Percentiles rank a stretch among this genome's conserved stretches.
phyloP scores from a whole-genome alignment of 1,140 invertebrate species.

The Cheumatopsyche charites region DNA sequence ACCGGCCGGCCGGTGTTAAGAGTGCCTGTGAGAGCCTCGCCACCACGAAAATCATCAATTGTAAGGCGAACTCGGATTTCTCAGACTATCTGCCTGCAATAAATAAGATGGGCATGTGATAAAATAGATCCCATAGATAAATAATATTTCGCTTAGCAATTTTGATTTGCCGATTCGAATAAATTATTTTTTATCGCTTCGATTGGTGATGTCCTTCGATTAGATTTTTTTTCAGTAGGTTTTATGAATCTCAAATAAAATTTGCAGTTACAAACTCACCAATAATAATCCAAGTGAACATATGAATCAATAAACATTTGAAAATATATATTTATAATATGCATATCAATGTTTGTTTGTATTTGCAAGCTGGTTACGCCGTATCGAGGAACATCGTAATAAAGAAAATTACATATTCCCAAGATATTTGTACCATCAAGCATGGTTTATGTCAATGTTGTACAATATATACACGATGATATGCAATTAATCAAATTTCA shows the following conservation, averaged over 20 bases:
- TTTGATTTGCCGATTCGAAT: neutral
- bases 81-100: neutral
- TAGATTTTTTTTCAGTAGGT: too few relatives aligned
- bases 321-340: too few relatives aligned
- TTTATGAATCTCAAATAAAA: too few relatives aligned
- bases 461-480: too few relatives aligned
- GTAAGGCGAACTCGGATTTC: conserved; percentile 2
- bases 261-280: too few relatives aligned
- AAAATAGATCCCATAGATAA: neutral
- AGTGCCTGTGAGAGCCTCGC: conserved; percentile 2
- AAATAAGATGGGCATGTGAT: conserved; percentile 9
- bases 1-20: conserved; percentile 34
- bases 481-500: too few relatives aligned
- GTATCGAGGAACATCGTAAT: neutral
- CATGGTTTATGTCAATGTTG: too few relatives aligned
- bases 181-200: neutral
- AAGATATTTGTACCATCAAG: conserved; percentile 2
- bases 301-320: too few relatives aligned
- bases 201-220: neutral
- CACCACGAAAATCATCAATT: conserved; percentile 21
- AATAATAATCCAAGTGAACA: too few relatives aligned
- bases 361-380: too few relatives aligned
- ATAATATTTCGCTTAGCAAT: neutral
- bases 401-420: conserved; percentile 18
- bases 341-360: too few relatives aligned